These are phyloP conservation scores for Rhodinocichla rosea DNA, from an alignment of 2,113 vertebrate genomes.

Conservation along the genomic window DNA sequence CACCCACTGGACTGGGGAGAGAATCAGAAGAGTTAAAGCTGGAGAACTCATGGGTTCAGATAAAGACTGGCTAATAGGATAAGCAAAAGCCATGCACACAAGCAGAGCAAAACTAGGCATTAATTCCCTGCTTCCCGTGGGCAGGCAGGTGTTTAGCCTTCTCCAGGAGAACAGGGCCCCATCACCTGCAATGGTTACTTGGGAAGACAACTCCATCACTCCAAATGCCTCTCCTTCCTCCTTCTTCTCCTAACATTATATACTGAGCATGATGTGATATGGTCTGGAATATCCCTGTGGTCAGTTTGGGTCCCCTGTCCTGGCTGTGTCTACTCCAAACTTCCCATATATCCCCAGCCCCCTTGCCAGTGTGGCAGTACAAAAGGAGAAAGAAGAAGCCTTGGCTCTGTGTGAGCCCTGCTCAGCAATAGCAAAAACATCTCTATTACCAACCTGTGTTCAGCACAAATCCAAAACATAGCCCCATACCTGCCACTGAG, in stretches of 20 bases:
- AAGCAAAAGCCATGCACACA: not conserved
- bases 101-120: not conserved
- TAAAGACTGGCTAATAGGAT: not conserved
- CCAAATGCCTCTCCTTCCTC: not conserved
- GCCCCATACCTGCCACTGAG: not conserved
- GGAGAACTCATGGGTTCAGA: not conserved
- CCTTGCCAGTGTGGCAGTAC: too few species aligned
- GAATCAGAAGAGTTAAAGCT: not conserved
- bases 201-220: not conserved
- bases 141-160: not conserved
- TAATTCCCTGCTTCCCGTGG: not conserved
- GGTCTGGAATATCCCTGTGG: not conserved
- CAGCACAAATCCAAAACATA: not conserved
- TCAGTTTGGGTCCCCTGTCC: not conserved
- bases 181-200: too few species aligned
- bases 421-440: not conserved
- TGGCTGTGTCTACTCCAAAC: not conserved
- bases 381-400: not conserved
- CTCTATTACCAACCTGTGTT: not conserved
- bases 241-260: not conserved
- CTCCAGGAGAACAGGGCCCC: not conserved
- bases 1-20: not conserved
- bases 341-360: not conserved
- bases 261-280: not conserved
- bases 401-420: not conserved